Percentiles rank a stretch among this genome's conserved stretches.
Evolutionary conservation across 2,797 vertebrate species (phyloP).

Genomic region (Tamandua tetradactyla): DNA sequence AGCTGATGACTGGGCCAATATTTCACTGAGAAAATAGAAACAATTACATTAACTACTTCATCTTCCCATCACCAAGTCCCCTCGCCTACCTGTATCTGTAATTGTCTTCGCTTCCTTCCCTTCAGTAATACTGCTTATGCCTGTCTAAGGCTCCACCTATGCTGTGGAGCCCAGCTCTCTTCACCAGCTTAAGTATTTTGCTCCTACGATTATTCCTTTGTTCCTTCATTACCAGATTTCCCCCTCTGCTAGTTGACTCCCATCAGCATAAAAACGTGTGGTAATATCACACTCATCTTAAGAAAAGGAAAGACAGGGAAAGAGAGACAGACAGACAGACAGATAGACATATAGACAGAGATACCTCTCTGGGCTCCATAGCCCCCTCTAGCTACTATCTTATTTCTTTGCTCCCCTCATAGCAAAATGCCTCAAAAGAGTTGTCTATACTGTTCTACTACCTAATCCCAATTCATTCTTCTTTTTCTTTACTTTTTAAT

Average conservation of each 20-base stretch:
- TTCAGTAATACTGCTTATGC: neutral
- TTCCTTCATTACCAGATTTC: neutral
- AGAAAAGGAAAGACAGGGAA: neutral
- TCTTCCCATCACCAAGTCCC: neutral
- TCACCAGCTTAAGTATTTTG: neutral
- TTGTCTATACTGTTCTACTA: neutral
- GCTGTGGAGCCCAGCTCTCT: neutral
- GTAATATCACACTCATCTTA: neutral
- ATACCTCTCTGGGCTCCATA: neutral
- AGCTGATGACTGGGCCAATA: neutral
- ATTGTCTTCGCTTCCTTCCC: neutral
- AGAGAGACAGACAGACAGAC: neutral
- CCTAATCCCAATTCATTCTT: neutral
- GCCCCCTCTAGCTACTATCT: neutral
- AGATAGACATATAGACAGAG: neutral
- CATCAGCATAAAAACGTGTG: neutral
- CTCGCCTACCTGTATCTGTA: neutral
- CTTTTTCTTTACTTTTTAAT: neutral
- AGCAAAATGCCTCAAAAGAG: neutral
- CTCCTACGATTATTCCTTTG: neutral
- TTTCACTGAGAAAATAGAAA: neutral
- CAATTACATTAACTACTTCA: neutral
- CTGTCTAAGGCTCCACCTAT: neutral
- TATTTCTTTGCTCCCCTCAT: neutral
- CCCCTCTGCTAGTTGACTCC: neutral